A percentile compares a stretch with the other conserved stretches of the same genome.
phyloP scores from a whole-genome alignment of 2,797 vertebrate species.

The Myotis pilosus region DNA sequence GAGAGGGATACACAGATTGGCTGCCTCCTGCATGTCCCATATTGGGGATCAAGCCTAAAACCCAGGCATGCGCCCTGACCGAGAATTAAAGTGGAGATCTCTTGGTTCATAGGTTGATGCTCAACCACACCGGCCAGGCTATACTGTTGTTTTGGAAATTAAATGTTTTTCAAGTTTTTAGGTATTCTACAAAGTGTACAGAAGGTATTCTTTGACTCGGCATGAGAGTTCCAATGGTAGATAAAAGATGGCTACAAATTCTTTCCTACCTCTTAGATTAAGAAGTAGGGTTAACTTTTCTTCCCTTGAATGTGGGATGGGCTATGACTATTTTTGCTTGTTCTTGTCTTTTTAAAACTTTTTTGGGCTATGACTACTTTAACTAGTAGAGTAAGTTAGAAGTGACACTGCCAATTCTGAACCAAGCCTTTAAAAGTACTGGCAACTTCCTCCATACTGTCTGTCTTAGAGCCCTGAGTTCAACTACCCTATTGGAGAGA shows the following conservation, averaged over 20 bases:
- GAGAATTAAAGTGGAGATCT: too few relatives aligned
- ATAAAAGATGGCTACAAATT: not conserved
- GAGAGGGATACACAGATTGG: too few relatives aligned
- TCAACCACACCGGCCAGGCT: too few relatives aligned
- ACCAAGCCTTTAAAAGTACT: constrained; percentile 1
- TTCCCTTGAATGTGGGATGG: not conserved
- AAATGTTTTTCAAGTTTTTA: not conserved
- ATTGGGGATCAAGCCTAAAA: too few relatives aligned
- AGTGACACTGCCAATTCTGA: not conserved
- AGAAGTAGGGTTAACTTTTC: not conserved
- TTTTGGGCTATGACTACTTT: not conserved
- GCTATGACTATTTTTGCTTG: not conserved
- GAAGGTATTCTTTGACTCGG: not conserved
- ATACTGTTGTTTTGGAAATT: too few relatives aligned
- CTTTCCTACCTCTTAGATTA: not conserved
- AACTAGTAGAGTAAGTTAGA: not conserved
- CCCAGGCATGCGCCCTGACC: too few relatives aligned
- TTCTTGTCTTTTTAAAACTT: too few relatives aligned
- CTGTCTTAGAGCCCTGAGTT: not conserved
- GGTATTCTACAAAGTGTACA: not conserved
- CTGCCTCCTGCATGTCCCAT: too few relatives aligned
- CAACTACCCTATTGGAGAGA: not conserved
- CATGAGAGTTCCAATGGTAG: not conserved
- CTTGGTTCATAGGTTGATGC: too few relatives aligned
- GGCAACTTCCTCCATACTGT: not conserved